A percentile compares a stretch with the other conserved stretches of the same genome.
These are phyloP conservation scores for Sminthurinus signatus DNA, from an alignment of 1,140 invertebrate genomes.

Conservation along the genomic window DNA sequence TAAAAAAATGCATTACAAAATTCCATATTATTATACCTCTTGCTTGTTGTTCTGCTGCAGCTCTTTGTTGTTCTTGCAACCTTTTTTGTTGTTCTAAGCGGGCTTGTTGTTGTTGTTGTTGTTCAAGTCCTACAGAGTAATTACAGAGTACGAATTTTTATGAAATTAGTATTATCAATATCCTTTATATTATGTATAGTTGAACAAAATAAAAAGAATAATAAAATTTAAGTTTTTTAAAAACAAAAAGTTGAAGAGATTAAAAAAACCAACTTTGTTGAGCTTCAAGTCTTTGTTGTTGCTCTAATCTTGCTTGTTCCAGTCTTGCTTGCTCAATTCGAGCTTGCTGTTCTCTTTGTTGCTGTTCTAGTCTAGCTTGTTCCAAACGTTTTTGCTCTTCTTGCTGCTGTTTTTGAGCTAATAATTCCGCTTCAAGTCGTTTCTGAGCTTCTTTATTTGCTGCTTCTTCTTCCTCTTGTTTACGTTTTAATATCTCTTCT, in stretches of 20 bases:
- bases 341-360: conserved; percentile 38
- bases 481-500: conserved; percentile 40
- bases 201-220: too few species aligned
- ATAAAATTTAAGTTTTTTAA: too few species aligned
- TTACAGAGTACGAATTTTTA: too few species aligned
- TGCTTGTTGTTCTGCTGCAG: too few species aligned
- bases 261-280: too few species aligned
- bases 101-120: neutral
- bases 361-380: conserved; percentile 23
- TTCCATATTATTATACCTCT: too few species aligned
- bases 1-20: too few species aligned
- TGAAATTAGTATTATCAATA: too few species aligned
- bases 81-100: conserved; percentile 6
- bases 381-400: conserved; percentile 49
- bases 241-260: too few species aligned
- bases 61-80: conserved; percentile 32
- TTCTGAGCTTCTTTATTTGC: conserved; percentile 27
- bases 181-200: too few species aligned
- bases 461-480: conserved; percentile 28
- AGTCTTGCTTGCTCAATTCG: conserved; percentile 17
- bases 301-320: conserved; percentile 20
- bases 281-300: conserved; percentile 1
- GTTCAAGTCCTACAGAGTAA: too few species aligned
- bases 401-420: conserved; percentile 46
- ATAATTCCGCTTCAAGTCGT: conserved; percentile 11